These are phyloP conservation scores for Temnothorax rugatulus DNA, from an alignment of 2,888 invertebrate genomes.

Conservation along the genomic window DNA sequence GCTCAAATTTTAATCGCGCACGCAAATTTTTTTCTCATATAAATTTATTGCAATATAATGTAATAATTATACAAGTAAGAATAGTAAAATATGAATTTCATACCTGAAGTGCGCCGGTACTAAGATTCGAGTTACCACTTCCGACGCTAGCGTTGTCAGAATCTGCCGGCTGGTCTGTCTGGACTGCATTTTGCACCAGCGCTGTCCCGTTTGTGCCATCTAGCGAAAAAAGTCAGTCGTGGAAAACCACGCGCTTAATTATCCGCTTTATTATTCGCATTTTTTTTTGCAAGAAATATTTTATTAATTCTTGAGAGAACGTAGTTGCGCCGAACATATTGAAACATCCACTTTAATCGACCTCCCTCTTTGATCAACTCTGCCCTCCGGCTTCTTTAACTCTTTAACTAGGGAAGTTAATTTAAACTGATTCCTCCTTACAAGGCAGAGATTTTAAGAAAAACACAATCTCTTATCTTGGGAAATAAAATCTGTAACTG, in stretches of 20 bases:
- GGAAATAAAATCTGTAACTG: neutral
- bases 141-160: constrained; percentile 86
- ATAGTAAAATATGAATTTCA: constrained; percentile 14
- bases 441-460: neutral
- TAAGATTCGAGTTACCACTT: constrained; percentile 86
- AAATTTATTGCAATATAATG: neutral
- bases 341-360: constrained; percentile 30
- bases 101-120: constrained; percentile 88
- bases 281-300: neutral
- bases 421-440: constrained; percentile 2
- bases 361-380: constrained; percentile 1
- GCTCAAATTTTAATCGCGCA: neutral
- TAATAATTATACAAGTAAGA: neutral
- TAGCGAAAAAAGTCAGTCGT: constrained; percentile 56
- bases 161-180: constrained; percentile 76
- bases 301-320: neutral
- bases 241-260: neutral
- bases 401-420: constrained; percentile 10
- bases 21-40: neutral
- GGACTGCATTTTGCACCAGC: constrained; percentile 73
- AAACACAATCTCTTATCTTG: neutral
- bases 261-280: neutral
- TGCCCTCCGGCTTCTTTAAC: neutral
- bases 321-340: neutral
- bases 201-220: constrained; percentile 78